Conservation (phyloP, 2,797 vertebrate genomes). For the Malurus splendens region DNA sequence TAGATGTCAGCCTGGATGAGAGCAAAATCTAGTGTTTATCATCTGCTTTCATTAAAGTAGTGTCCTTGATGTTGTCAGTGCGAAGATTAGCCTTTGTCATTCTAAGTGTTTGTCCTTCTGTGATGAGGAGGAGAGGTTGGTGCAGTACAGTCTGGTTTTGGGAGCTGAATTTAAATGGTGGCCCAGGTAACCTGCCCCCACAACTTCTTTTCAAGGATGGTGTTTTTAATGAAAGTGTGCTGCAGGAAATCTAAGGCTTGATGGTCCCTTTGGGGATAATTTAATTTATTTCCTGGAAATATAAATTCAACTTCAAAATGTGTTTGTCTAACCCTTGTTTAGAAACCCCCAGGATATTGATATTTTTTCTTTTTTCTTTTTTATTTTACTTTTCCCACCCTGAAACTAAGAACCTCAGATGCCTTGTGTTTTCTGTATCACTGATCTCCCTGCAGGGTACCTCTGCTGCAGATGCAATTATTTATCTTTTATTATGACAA, state of each 20-base stretch:
- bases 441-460: not conserved
- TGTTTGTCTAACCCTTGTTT: not conserved
- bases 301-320: not conserved
- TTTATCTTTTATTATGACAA: not conserved
- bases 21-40: not conserved
- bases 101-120: not conserved
- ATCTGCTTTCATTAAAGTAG: not conserved
- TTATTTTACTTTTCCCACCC: not conserved
- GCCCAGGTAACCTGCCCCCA: not conserved
- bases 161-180: not conserved
- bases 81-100: not conserved
- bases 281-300: not conserved
- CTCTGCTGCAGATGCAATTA: not conserved
- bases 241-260: not conserved
- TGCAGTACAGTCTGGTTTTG: not conserved
- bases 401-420: not conserved
- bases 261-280: not conserved
- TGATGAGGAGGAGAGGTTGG: not conserved
- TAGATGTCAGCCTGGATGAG: not conserved
- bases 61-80: not conserved
- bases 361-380: too few species aligned
- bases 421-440: not conserved
- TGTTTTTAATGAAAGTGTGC: not conserved
- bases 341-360: not conserved
- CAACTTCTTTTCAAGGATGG: not conserved